Evolutionary conservation across 1,140 invertebrate species (phyloP).

Genomic region (Pseudobourletiella spinata): DNA sequence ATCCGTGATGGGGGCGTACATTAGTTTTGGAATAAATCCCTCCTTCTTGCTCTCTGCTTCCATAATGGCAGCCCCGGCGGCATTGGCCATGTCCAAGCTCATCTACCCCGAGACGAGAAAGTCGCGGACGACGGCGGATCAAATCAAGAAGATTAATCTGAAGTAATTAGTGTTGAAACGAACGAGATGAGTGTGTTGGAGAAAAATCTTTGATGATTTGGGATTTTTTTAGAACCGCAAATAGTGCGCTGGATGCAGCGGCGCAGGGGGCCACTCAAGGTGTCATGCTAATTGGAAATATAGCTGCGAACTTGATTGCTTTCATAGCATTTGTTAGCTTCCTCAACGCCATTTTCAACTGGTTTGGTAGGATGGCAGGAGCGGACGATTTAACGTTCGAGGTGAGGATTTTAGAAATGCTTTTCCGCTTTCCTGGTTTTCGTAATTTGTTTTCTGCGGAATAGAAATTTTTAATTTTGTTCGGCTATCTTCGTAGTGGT

Average conservation of each 20-base stretch:
- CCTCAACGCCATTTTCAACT: slow-evolving; percentile 54
- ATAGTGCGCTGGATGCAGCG: slow-evolving; percentile 70
- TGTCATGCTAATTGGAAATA: slow-evolving; percentile 62
- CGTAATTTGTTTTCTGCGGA: slow-evolving; percentile 59
- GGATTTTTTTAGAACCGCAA: background rate
- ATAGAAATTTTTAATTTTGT: background rate
- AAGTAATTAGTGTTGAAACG: too few species aligned
- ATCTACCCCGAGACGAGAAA: slow-evolving; percentile 80
- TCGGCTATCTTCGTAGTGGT: slow-evolving; percentile 21
- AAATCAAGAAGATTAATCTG: slow-evolving; percentile 41
- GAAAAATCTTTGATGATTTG: too few species aligned
- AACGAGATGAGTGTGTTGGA: too few species aligned
- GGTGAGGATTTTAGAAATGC: slow-evolving; percentile 64
- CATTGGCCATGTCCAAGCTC: slow-evolving; percentile 78
- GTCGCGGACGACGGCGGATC: slow-evolving; percentile 58
- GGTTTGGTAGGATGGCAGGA: slow-evolving; percentile 68
- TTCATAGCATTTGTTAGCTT: slow-evolving; percentile 81
- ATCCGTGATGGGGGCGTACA: slow-evolving; percentile 83
- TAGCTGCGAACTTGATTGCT: slow-evolving; percentile 84
- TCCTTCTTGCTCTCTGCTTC: slow-evolving; percentile 77
- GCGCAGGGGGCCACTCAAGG: slow-evolving; percentile 66
- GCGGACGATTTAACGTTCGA: slow-evolving; percentile 35
- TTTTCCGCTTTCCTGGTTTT: background rate
- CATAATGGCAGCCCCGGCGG: slow-evolving; percentile 57
- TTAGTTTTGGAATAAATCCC: slow-evolving; percentile 76